Evolutionary conservation across 2,888 invertebrate genomes (phyloP), one percentile per base, ranked within the genome.

Genomic region (Apamea sordens): DNA sequence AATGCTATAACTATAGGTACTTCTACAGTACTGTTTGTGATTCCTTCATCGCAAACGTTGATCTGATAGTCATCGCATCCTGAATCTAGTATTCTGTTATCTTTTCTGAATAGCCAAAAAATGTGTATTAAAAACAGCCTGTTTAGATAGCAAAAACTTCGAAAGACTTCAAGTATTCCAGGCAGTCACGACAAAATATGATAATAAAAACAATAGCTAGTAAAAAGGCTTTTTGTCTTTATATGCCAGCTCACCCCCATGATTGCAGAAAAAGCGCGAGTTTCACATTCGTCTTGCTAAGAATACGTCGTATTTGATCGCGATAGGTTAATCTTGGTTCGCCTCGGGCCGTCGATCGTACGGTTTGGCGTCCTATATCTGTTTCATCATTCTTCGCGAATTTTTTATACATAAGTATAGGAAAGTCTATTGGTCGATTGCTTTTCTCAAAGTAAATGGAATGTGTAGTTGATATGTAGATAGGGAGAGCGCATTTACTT

Each of bases 261-360:
- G 32, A 64, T n/a, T 67, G 50, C 32, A 63, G 53, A 15, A 47
- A 65, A 77, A 67, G 24, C 73, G 53, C 50, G 65, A 74, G 56
- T 41, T 72, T 87, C 78, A 72, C 71, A 79, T 79, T 71, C 59
- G 24, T 75, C 85, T 76, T 67, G 63, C 70, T 68, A 64, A 59
- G 70, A 73, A 80, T 80, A 70, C 81, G 73, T 73, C 68, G 76
- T 86, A 73, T 86, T 77, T 86, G 83, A 75, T 83, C 88, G 61
- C 64, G 86, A 86, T 88, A 86, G 88, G 83, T 83, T 88, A 80
- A 86, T 86, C 86, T 88, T 74, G 41, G 74, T 71, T 78, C 64
- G 86, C 89, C 86, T 24, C 64, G 41, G 86, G 86, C 79, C 56
- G 76, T 74, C 79, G 73, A 86, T 86, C 77, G 82, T 18, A 74